Base-by-base conservation (phyloP, 1,140 invertebrate species). In the Muscidifurax raptorellus region DNA sequence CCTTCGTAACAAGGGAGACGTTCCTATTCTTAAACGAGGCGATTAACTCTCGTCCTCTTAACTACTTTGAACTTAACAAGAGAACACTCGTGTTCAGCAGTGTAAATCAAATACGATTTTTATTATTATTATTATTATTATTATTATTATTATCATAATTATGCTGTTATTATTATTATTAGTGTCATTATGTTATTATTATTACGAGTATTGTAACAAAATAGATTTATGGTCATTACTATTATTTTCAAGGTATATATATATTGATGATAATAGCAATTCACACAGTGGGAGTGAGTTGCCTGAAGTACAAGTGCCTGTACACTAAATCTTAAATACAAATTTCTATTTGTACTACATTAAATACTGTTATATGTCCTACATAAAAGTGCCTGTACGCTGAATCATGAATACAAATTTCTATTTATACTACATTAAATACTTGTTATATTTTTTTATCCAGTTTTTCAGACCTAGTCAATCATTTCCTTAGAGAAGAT, bases 221-320 rank as follows among this genome's bases (percentile, higher is more conserved):
- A 13, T 66, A 36, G 64, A 30, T n/a, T 72, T 81, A 87, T 85
- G 85, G 86, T 88, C 86, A 86, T 86, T 82, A 80, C 67, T 28
- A 72, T 81, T 52, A 85, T 69, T 72, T n/a, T 84, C 82, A 76
- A 59, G 67, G 40, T 77, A 80, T 64, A 67, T 71, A 67, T 82
- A 64, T 69, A 81, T 59, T 6, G 18, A 59, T 15, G 3, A 75
- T 82, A 10, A 59, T 82, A 12, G 40, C 18, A 47, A 59, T 40
- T 82, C 22, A 76, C 12, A 32, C 22, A 83, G 71, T 83, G 83
- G 81, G 83, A 88, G 84, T 75, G 75, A 86, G 80, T 85, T 69
- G 85, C 83, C 82, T 88, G 84, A 87, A 86, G 78, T 88, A 88
- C 82, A 89, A 89, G 87, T 89, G 88, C 87, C 88, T 89, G 85